Base-by-base conservation (phyloP, 2,113 vertebrate genomes). In the Dicrurus megarhynchus region DNA sequence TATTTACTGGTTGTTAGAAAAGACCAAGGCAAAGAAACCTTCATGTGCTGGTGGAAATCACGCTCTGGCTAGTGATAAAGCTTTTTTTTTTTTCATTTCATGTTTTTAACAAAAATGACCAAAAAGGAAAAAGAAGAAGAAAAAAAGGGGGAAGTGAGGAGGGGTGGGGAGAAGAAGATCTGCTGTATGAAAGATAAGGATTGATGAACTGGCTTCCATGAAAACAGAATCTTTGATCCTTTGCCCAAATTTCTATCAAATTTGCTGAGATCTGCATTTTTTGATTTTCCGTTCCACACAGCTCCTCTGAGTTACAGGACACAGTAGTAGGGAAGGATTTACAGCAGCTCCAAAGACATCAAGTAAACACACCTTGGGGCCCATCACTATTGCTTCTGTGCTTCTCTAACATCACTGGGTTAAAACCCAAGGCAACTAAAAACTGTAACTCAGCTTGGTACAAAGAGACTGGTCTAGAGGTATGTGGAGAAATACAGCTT, bases 1-100 rank as follows among this genome's bases (percentile, higher is more conserved):
- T 88, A 95, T 95, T 96, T 94, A 95, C 84, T 74, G 79, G 42
- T 90, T 83, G 84, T 69, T 87, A 53, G 46, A 83, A 90, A 89
- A 93, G 55, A 85, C 81, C 55, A 90, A 47, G 68, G 87, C 70
- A 87, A 93, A 74, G 68, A 78, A 87, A 78, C 37, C n/a, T 53
- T 81, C 39, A 63, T 0, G 0, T 78, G 47, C 23, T 71, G 47
- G 56, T 84, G 20, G 64, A 92, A 95, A 94, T 64, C 39, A 56
- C 35, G 53, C 24, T 50, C 79, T 67, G 71, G 79, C 39, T 8
- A 8, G 19, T 10, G 67, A 80, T 37, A 91, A 69, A 85, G 35
- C 7, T 5, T 55, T 84, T 74, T 79, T n/a, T 32, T 56, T 87
- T 78, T 32, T 11, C 50, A 69, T 69, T 83, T 73, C 52, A 70